These are phyloP conservation scores for Cheirogaleus medius DNA, from an alignment of 2,113 vertebrate species.

Conservation along the genomic window DNA sequence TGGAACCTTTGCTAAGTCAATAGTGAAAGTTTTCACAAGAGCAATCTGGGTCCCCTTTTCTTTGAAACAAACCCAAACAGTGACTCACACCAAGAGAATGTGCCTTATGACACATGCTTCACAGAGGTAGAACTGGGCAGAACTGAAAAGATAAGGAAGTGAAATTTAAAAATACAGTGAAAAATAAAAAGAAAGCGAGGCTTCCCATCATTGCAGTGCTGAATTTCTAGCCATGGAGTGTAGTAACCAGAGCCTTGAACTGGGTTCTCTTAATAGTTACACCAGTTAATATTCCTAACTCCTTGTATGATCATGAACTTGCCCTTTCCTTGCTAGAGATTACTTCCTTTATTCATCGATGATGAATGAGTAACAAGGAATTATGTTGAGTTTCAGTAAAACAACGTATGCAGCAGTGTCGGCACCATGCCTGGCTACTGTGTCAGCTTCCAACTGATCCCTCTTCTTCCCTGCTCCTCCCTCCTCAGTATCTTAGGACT, in stretches of 20 bases:
- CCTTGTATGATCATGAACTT: neutral
- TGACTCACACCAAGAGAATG: neutral
- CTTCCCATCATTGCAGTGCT: neutral
- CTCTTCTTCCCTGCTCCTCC: too few species aligned
- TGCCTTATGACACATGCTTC: neutral
- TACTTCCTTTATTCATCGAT: neutral
- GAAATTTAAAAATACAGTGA: too few species aligned
- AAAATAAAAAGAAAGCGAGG: neutral
- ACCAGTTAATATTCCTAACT: neutral
- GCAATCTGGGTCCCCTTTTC: neutral
- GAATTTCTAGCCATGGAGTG: neutral
- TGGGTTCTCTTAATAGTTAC: neutral
- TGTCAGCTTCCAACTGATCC: neutral
- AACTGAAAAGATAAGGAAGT: neutral
- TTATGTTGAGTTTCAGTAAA: neutral
- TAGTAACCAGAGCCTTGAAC: neutral
- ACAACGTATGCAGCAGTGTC: neutral
- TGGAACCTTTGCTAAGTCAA: neutral
- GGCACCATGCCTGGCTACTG: neutral
- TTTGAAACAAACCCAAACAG: neutral
- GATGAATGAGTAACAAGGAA: neutral
- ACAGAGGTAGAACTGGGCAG: neutral
- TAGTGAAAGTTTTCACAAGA: neutral
- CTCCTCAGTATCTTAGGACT: neutral
- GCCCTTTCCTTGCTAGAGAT: neutral